phyloP scores from a whole-genome alignment of 2,797 vertebrate species.

The Sebastes matsubarae region DNA sequence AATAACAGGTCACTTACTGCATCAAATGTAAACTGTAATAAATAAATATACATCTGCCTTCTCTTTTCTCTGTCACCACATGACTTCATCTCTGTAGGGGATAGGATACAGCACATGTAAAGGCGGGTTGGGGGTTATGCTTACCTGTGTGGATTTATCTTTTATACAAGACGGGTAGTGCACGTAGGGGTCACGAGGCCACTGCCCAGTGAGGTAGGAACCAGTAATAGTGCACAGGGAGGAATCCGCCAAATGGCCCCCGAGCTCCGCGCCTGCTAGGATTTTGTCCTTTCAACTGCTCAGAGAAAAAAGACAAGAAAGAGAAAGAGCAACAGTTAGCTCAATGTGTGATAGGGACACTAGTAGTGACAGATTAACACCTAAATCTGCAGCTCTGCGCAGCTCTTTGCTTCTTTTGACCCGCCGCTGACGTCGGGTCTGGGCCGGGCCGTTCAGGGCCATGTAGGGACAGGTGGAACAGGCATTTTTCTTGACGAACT shows the following conservation, averaged over 20 bases:
- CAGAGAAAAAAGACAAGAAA: constrained; percentile 58
- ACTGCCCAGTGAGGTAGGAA: constrained; percentile 93
- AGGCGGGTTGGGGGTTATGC: constrained; percentile 1
- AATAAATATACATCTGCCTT: neutral
- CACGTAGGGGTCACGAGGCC: constrained; percentile 89
- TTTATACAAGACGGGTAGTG: constrained; percentile 91
- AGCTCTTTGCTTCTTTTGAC: neutral
- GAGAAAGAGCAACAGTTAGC: neutral
- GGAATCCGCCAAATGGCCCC: constrained; percentile 87
- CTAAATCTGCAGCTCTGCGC: neutral
- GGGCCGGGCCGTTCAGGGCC: no score
- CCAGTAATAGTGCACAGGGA: constrained; percentile 92
- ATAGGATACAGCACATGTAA: neutral
- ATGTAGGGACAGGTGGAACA: no score
- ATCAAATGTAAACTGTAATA: neutral
- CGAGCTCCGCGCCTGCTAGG: constrained; percentile 85
- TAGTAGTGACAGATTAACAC: neutral
- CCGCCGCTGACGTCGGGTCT: no score
- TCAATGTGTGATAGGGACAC: neutral
- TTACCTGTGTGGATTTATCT: constrained; percentile 95
- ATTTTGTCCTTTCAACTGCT: constrained; percentile 88
- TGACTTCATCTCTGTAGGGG: neutral
- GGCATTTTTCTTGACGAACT: no score
- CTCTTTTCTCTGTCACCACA: neutral
- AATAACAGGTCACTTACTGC: neutral